Conservation (phyloP, 2,113 vertebrate species). For the Odontesthes bonariensis region DNA sequence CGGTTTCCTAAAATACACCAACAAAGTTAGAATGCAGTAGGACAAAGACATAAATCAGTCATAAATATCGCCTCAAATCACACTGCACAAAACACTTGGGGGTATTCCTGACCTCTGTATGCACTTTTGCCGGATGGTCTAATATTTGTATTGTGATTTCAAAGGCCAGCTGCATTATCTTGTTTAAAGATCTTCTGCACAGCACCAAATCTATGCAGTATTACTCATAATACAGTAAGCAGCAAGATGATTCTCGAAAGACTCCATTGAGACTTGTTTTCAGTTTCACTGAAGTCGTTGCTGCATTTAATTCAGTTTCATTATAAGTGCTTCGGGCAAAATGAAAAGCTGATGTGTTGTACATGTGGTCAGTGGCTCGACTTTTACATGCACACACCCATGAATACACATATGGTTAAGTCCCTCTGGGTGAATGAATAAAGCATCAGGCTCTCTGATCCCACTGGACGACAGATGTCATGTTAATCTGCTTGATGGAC, state of each 20-base stretch:
- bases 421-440: conserved; percentile 68
- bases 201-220: conserved; percentile 36
- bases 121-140: not conserved
- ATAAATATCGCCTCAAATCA: conserved; percentile 39
- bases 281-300: conserved; percentile 56
- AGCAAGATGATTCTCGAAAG: conserved; percentile 30
- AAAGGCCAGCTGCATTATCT: conserved; percentile 39
- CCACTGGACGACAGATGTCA: conserved; percentile 78
- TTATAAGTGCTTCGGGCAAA: conserved; percentile 58
- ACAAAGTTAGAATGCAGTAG: conserved; percentile 24
- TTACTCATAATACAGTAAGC: conserved; percentile 44
- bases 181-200: conserved; percentile 37
- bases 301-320: conserved; percentile 70
- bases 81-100: not conserved
- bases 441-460: conserved; percentile 70
- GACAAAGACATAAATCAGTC: conserved; percentile 34
- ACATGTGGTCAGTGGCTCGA: conserved; percentile 51
- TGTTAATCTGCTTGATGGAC: conserved; percentile 77
- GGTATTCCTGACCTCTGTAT: conserved; percentile 10
- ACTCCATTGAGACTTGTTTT: conserved; percentile 49
- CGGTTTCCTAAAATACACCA: conserved; percentile 88
- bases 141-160: conserved; percentile 33
- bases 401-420: conserved; percentile 43
- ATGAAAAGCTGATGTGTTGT: conserved; percentile 22
- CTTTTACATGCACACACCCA: conserved; percentile 6